Conservation (phyloP, 2,113 vertebrate genomes). For the Xiphophorus couchianus region DNA sequence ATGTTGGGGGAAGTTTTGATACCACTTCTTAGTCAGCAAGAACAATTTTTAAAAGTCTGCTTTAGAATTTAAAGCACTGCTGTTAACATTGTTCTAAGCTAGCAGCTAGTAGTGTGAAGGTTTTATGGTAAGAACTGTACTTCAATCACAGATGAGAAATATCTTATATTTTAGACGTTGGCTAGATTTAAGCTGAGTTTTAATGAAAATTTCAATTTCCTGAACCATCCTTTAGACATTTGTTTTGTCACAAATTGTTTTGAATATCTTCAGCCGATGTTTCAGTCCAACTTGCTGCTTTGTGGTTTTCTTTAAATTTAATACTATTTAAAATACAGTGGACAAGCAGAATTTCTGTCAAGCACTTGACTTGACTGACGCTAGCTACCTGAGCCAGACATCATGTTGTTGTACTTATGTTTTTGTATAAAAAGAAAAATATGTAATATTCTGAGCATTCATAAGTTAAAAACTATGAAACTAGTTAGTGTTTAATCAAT, state of each 20-base stretch:
- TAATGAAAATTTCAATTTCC: not conserved
- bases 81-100: not conserved
- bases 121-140: not conserved
- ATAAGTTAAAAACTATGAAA: too few species aligned
- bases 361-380: too few species aligned
- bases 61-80: too few species aligned
- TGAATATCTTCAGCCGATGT: not conserved
- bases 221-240: not conserved
- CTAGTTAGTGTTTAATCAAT: too few species aligned
- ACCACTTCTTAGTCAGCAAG: not conserved
- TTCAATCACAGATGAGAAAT: not conserved
- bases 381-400: too few species aligned
- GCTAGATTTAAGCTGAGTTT: not conserved
- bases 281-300: not conserved
- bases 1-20: not conserved
- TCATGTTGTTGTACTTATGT: too few species aligned
- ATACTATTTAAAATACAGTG: too few species aligned
- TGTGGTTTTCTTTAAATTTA: not conserved
- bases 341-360: too few species aligned
- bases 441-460: too few species aligned
- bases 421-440: too few species aligned
- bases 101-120: not conserved
- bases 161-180: not conserved
- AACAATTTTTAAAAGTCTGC: not conserved
- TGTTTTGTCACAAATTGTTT: not conserved